Evolutionary conservation across 2,797 vertebrate species (phyloP), one percentile per base, ranked within the genome.

Genomic region (Myripristis jacobus): DNA sequence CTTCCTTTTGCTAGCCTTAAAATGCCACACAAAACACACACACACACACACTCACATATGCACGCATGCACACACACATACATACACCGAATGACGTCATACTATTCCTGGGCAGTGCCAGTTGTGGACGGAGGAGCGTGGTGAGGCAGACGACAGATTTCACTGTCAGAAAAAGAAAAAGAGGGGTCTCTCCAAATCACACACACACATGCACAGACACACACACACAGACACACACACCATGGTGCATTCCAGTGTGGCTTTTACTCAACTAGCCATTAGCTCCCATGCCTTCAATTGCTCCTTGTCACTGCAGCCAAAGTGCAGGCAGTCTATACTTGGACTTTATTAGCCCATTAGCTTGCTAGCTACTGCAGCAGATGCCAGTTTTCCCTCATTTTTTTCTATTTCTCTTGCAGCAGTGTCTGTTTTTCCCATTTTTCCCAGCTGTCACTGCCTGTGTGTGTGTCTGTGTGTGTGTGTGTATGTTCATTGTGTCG

Each of bases 261-360:
- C 84, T 92, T 93, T 92, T 90, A 67, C 84, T 88, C 66, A 90
- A 90, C 89, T 75, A 85, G 72, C 82, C 84, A 91, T 92, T 92
- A 91, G 77, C 82, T 88, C 79, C 58, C 77, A 77, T 68, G 75
- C 75, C 81, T 89, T 88, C 72, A 82, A 54, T 77, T 86, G 86
- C 82, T 77, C 69, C 83, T 69, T 83, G 75, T 66, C 69, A 70
- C 72, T 83, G 78, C 64, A 82, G 86, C 81, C 75, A 78, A 79
- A 79, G 64, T 60, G 53, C 52, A 83, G 53, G 16, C 65, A 25
- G 79, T 79, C 90, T 93, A 89, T 88, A 91, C 79, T 89, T 90
- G 89, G 85, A 92, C 81, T 94, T 92, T 90, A 92, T 92, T 93
- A 90, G 88, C 81, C 75, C 81, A 88, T 92, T 82, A 90, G 87